These are phyloP conservation scores for Hypotaenidia okinawae DNA, from an alignment of 2,797 vertebrate species.

Conservation along the genomic window DNA sequence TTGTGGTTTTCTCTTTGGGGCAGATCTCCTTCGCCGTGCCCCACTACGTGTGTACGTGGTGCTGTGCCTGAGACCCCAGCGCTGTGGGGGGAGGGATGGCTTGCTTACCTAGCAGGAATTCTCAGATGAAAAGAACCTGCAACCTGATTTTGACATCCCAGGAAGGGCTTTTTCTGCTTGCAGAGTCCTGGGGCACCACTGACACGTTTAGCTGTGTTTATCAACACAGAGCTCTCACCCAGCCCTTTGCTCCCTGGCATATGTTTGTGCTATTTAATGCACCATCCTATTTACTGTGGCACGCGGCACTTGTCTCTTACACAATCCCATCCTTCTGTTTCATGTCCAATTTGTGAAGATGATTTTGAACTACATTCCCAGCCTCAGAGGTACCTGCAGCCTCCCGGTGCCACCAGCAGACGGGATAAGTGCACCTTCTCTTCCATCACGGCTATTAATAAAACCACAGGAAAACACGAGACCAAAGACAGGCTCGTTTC, in stretches of 20 bases:
- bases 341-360: not conserved
- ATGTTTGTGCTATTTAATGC: not conserved
- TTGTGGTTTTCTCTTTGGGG: not conserved
- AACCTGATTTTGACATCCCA: not conserved
- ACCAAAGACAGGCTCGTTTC: not conserved
- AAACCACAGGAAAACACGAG: not conserved
- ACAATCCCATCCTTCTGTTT: not conserved
- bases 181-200: not conserved
- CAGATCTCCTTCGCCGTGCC: not conserved
- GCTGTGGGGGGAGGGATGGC: no score
- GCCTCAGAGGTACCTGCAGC: not conserved
- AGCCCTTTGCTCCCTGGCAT: not conserved
- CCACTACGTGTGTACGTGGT: no score
- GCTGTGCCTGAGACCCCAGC: not conserved
- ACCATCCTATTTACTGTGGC: not conserved
- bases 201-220: not conserved
- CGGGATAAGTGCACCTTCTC: not conserved
- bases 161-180: not conserved
- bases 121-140: not conserved
- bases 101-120: not conserved
- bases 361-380: not conserved
- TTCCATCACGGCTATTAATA: not conserved
- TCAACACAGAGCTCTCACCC: not conserved
- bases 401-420: not conserved
- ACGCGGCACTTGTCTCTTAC: not conserved